Evolutionary conservation across 1,140 invertebrate genomes (phyloP).

Genomic region (Andrena cerasifolii): DNA sequence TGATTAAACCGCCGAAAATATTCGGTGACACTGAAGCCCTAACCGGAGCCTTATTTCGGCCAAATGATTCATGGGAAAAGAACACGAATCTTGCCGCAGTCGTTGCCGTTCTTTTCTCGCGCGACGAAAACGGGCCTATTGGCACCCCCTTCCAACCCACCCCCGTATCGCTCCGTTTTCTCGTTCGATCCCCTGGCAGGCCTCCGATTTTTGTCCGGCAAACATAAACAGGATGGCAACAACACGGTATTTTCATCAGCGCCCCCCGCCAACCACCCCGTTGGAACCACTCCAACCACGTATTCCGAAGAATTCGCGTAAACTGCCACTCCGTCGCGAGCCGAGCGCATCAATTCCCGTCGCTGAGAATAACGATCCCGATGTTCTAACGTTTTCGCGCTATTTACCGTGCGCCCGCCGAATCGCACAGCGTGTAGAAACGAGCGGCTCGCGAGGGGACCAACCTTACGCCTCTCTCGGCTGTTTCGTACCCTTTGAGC

Average conservation of each 20-base stretch:
- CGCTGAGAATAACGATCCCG: conserved; percentile 11
- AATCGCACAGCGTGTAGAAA: too few relatives aligned
- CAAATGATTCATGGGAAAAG: conserved; percentile 42
- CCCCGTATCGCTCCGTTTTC: background rate
- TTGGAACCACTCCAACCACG: conserved; percentile 55
- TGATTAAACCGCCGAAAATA: conserved; percentile 44
- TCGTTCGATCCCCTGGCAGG: background rate
- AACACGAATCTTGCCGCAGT: background rate
- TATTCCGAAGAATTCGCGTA: conserved; percentile 26
- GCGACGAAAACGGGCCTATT: background rate
- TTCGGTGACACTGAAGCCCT: background rate
- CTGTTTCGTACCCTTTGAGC: background rate
- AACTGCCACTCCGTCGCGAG: background rate
- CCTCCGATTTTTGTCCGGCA: conserved; percentile 14
- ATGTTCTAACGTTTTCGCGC: background rate
- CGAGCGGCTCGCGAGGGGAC: too few relatives aligned
- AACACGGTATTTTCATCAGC: conserved; percentile 45
- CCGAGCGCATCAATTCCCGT: background rate
- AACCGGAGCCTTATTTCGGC: conserved; percentile 30
- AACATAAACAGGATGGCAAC: conserved; percentile 50
- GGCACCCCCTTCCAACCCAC: background rate
- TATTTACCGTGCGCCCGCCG: background rate
- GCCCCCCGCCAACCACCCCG: conserved; percentile 6
- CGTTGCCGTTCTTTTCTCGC: background rate
- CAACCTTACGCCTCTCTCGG: background rate